Conservation (phyloP, 1,140 invertebrate genomes). For the Zaprionus tsacasi region DNA sequence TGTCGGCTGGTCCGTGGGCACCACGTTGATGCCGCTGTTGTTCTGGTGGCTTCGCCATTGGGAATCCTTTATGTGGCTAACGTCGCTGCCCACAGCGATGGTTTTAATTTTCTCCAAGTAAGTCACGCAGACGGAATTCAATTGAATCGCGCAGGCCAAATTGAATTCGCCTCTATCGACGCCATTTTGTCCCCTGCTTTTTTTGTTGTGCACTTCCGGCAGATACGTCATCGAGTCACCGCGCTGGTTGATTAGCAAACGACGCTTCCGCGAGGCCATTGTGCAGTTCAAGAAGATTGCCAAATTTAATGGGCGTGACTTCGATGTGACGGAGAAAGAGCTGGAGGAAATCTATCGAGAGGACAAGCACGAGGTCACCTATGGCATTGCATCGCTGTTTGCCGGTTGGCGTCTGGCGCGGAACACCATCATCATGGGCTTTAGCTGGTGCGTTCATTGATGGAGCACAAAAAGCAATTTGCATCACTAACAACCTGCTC, state of each 20-base stretch:
- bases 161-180: neutral
- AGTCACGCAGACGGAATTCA: constrained; percentile 58
- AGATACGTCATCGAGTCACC: constrained; percentile 87
- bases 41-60: constrained; percentile 86
- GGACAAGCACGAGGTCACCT: constrained; percentile 82
- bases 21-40: constrained; percentile 85
- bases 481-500: constrained; percentile 61
- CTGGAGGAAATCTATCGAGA: constrained; percentile 71
- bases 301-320: constrained; percentile 86
- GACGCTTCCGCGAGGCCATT: constrained; percentile 86
- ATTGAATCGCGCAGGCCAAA: constrained; percentile 19
- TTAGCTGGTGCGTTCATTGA: constrained; percentile 83
- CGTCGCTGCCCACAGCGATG: constrained; percentile 83
- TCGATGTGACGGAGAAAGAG: constrained; percentile 84
- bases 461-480: constrained; percentile 57
- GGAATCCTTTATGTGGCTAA: constrained; percentile 85
- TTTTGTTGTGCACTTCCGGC: neutral
- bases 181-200: neutral
- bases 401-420: constrained; percentile 85
- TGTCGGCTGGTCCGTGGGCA: constrained; percentile 85
- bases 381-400: constrained; percentile 86
- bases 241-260: constrained; percentile 88
- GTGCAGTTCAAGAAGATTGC: constrained; percentile 86
- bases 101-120: constrained; percentile 84
- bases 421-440: constrained; percentile 86